These are phyloP conservation scores for Danaus melanippus DNA, from an alignment of 1,140 invertebrate genomes.

Conservation along the genomic window DNA sequence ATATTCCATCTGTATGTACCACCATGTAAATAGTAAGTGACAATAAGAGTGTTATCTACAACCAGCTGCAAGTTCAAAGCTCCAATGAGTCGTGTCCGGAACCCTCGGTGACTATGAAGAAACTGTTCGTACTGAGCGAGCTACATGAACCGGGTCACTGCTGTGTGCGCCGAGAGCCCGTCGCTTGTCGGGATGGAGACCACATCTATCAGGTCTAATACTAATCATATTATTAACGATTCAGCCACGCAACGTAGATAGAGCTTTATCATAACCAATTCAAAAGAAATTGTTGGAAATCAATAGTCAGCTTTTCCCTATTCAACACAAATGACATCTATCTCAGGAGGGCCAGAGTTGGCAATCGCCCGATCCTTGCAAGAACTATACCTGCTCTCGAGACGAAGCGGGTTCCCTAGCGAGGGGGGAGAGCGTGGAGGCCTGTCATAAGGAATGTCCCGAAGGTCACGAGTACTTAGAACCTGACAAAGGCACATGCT, in stretches of 20 bases:
- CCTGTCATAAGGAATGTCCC: slow-evolving; percentile 72
- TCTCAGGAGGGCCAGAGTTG: slow-evolving; percentile 73
- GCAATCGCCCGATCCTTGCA: slow-evolving; percentile 75
- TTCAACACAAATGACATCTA: not conserved
- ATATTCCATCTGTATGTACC: too few species aligned
- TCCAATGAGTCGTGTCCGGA: slow-evolving; percentile 56
- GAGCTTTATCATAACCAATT: too few species aligned
- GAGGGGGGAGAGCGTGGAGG: slow-evolving; percentile 67
- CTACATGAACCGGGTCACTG: slow-evolving; percentile 67
- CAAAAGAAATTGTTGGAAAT: too few species aligned
- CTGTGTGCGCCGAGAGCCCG: slow-evolving; percentile 68
- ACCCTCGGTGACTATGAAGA: slow-evolving; percentile 44
- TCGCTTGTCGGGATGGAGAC: slow-evolving; percentile 72
- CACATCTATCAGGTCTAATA: slow-evolving; percentile 65
- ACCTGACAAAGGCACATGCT: slow-evolving; percentile 73
- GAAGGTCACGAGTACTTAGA: slow-evolving; percentile 74
- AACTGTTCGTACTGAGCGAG: slow-evolving; percentile 69
- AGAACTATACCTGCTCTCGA: slow-evolving; percentile 73
- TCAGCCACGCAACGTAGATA: too few species aligned
- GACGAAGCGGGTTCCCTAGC: slow-evolving; percentile 65
- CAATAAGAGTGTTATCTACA: too few species aligned
- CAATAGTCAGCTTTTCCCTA: not conserved
- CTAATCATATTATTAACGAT: too few species aligned
- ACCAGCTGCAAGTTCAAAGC: slow-evolving; percentile 62
- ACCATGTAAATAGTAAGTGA: too few species aligned